Conservation (phyloP, 2,797 vertebrate genomes). For the Lagorchestes hirsutus region DNA sequence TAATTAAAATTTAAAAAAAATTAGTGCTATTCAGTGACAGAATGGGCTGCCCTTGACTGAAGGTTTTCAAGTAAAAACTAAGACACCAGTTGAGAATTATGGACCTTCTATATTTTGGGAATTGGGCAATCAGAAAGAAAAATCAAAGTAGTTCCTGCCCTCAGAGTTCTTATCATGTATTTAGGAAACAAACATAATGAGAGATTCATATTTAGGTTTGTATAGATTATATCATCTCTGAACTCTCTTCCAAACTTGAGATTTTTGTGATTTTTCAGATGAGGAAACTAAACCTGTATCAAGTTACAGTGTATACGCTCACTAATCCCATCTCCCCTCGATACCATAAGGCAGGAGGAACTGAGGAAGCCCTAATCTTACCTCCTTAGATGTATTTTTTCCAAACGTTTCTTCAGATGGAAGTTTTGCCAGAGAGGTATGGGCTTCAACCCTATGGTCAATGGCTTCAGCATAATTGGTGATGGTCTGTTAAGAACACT, state of each 20-base stretch:
- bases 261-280: neutral
- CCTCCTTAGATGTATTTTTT: neutral
- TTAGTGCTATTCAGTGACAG: neutral
- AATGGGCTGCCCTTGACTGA: neutral
- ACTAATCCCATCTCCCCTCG: neutral
- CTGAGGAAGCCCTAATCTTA: neutral
- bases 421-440: neutral
- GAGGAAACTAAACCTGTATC: neutral
- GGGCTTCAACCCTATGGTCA: neutral
- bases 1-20: no score
- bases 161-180: neutral
- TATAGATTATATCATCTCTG: neutral
- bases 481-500: neutral
- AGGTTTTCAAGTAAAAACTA: neutral
- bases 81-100: neutral
- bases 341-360: neutral
- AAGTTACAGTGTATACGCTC: neutral
- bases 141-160: neutral
- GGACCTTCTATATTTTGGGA: neutral
- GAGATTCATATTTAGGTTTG: neutral
- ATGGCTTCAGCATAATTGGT: neutral
- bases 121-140: neutral
- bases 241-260: neutral
- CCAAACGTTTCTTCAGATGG: neutral
- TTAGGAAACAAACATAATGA: neutral